Evolutionary conservation across 2,113 vertebrate genomes (phyloP).

Genomic region (Aythya baeri): DNA sequence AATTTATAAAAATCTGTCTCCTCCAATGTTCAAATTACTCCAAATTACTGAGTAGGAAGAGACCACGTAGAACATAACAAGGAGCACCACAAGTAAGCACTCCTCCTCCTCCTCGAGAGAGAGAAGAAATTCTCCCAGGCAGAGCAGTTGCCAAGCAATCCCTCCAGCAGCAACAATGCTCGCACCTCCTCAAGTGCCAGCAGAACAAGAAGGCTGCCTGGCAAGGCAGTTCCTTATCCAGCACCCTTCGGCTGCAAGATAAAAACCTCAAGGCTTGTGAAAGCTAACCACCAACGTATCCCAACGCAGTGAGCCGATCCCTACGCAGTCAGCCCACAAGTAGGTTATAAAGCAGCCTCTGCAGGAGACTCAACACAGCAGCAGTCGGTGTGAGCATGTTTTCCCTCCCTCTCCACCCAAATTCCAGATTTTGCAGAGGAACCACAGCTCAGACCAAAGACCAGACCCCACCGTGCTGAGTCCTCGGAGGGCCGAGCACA

Average conservation of each 20-base stretch:
- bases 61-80: neutral
- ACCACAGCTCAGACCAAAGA: neutral
- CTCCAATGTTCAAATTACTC: neutral
- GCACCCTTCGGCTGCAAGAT: neutral
- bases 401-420: neutral
- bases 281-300: neutral
- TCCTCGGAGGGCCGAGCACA: neutral
- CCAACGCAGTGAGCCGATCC: neutral
- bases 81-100: neutral
- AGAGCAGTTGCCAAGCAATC: conserved; percentile 11
- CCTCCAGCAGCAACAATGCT: neutral
- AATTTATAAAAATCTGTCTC: neutral
- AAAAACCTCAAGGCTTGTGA: neutral
- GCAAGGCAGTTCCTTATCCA: neutral
- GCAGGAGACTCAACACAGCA: neutral
- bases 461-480: neutral
- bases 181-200: neutral
- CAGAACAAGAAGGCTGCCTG: neutral
- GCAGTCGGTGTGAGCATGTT: rapidly evolving
- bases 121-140: neutral
- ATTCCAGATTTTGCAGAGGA: neutral
- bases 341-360: rapidly evolving
- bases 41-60: neutral
- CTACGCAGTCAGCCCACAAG: neutral
- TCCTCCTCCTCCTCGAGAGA: neutral